phyloP scores from a whole-genome alignment of 2,888 invertebrate species.

The Bugula neritina region DNA sequence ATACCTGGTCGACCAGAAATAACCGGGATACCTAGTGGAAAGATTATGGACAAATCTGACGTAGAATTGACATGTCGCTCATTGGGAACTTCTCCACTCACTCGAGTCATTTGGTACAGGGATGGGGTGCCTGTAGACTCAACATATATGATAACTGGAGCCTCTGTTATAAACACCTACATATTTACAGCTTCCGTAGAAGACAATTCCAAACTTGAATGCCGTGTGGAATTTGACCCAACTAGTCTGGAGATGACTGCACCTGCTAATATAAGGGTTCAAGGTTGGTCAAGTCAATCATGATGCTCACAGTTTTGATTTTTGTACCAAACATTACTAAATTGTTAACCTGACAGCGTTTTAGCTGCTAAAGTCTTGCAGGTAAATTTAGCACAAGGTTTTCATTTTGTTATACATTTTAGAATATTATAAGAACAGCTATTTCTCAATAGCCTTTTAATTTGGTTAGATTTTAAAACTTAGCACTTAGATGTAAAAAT shows the following conservation, averaged over 20 bases:
- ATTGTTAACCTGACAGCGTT: no score
- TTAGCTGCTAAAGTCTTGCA: no score
- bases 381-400: no score
- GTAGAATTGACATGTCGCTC: neutral
- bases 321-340: no score
- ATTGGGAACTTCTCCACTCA: neutral
- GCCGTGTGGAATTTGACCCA: neutral
- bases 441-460: no score
- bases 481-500: no score
- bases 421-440: no score
- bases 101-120: conserved; percentile 19
- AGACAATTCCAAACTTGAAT: neutral
- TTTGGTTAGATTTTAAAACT: no score
- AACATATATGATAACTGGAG: neutral
- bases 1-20: neutral
- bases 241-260: neutral
- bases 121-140: neutral
- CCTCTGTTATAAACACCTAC: conserved; percentile 3
- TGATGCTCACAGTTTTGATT: no score
- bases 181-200: neutral
- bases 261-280: neutral
- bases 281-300: no score
- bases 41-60: neutral
- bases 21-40: neutral
- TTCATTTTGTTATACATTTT: no score